These are phyloP conservation scores for Bathynomus jamesi DNA, from an alignment of 1,140 invertebrate genomes.

Conservation along the genomic window DNA sequence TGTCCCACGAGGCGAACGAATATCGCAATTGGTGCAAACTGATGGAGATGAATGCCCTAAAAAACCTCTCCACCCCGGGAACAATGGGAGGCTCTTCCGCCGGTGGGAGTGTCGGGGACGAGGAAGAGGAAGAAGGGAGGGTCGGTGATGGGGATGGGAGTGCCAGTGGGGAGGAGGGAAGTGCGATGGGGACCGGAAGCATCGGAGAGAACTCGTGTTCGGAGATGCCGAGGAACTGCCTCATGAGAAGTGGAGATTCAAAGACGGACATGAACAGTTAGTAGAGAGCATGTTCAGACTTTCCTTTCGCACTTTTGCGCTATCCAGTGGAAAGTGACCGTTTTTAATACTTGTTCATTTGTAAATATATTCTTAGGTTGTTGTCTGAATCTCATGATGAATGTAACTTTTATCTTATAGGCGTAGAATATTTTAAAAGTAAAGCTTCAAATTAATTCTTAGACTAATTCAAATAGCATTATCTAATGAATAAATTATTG, in stretches of 20 bases:
- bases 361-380: no score
- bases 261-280: not conserved
- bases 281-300: not conserved
- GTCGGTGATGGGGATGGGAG: not conserved
- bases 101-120: not conserved
- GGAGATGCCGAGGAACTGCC: not conserved
- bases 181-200: not conserved
- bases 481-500: no score
- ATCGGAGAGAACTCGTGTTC: not conserved
- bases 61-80: conserved; percentile 23
- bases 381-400: no score
- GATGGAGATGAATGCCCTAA: conserved; percentile 37
- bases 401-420: no score
- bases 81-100: not conserved
- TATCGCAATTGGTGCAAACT: conserved; percentile 37
- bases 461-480: no score
- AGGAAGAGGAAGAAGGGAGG: not conserved
- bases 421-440: no score
- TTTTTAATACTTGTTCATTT: not conserved
- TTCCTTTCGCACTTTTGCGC: not conserved
- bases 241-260: not conserved
- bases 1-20: conserved; percentile 35
- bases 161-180: not conserved
- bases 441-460: no score
- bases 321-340: not conserved